These are phyloP conservation scores for Kradibia gibbosae DNA, from an alignment of 1,140 invertebrate species.

Conservation along the genomic window DNA sequence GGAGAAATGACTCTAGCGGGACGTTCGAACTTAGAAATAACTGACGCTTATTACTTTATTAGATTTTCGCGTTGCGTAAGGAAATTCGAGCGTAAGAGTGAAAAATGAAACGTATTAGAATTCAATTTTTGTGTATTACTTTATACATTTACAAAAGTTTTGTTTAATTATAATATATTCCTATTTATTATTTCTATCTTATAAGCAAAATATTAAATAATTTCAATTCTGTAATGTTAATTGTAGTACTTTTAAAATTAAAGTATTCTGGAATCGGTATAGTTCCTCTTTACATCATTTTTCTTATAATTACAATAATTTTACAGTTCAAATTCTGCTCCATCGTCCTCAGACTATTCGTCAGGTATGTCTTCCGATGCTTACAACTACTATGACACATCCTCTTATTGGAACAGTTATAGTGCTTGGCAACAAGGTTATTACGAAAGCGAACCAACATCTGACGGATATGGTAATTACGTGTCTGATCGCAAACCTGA, in stretches of 20 bases:
- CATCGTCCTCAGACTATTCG: conserved; percentile 68
- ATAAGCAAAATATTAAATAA: conserved; percentile 4
- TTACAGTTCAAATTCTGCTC: conserved; percentile 65
- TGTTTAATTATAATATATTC: neutral
- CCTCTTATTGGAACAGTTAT: conserved; percentile 72
- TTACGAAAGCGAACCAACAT: conserved; percentile 70
- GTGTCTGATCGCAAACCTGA: conserved; percentile 69
- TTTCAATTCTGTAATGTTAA: conserved; percentile 22
- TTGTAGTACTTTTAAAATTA: conserved; percentile 35
- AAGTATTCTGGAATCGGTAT: conserved; percentile 40
- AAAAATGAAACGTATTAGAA: no score
- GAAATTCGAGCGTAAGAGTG: no score
- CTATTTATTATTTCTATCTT: conserved; percentile 18
- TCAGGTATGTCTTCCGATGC: conserved; percentile 66
- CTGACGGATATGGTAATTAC: conserved; percentile 68
- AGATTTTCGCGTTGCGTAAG: no score
- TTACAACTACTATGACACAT: conserved; percentile 71
- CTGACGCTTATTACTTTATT: conserved; percentile 21
- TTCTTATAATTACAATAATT: conserved; percentile 44
- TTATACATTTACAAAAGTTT: no score
- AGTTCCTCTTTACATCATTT: conserved; percentile 36
- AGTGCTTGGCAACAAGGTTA: conserved; percentile 72
- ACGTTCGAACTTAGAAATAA: conserved; percentile 21
- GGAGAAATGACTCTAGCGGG: neutral
- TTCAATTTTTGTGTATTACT: conserved; percentile 1